A percentile compares a stretch with the other conserved stretches of the same genome.
Conservation (phyloP, 2,888 invertebrate species). For the Prenolepis imparis region DNA sequence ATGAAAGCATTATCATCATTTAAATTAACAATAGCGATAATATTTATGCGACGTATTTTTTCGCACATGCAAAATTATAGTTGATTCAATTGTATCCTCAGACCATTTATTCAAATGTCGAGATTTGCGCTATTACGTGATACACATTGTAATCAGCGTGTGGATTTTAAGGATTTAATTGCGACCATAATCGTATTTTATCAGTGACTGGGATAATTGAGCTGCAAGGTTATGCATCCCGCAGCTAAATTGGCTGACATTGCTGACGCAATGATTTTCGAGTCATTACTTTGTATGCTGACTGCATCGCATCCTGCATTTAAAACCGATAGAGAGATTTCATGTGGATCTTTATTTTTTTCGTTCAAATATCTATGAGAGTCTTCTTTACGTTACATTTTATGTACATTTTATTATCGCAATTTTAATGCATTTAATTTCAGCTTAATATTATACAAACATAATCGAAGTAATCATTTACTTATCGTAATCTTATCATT, state of each 20-base stretch:
- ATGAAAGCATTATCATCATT: neutral
- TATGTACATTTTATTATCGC: neutral
- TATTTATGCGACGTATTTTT: conserved; percentile 35
- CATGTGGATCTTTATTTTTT: neutral
- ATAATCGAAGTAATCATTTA: neutral
- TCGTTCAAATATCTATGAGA: neutral
- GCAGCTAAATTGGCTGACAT: conserved; percentile 23
- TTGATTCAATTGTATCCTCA: conserved; percentile 69
- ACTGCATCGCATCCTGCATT: neutral
- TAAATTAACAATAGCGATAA: conserved; percentile 7
- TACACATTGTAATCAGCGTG: conserved; percentile 47
- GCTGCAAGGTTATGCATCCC: conserved; percentile 60
- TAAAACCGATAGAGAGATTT: neutral
- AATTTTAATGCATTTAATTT: neutral
- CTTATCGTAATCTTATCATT: neutral
- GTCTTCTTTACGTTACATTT: neutral
- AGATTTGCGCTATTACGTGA: conserved; percentile 50
- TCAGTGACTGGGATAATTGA: conserved; percentile 52
- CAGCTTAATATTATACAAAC: neutral
- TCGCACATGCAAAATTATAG: conserved; percentile 38
- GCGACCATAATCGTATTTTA: conserved; percentile 55
- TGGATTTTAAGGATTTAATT: conserved; percentile 64
- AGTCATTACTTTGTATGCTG: conserved; percentile 27
- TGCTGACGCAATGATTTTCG: conserved; percentile 44
- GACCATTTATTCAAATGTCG: conserved; percentile 59